phyloP scores from a whole-genome alignment of 2,797 vertebrate species.

The Halcyon leucocephala region DNA sequence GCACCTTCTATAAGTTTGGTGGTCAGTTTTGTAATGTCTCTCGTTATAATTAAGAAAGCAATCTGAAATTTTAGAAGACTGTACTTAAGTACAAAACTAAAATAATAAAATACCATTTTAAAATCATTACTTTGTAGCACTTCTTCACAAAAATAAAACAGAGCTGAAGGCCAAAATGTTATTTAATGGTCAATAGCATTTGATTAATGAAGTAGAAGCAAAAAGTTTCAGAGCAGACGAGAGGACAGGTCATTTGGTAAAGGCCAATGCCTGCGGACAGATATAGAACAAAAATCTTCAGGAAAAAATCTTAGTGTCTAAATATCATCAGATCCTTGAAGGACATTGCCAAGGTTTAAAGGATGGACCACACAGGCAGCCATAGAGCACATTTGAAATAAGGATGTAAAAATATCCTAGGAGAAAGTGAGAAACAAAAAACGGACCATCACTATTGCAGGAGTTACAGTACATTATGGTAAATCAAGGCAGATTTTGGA shows the following conservation, averaged over 20 bases:
- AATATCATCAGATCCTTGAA: neutral
- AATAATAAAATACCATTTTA: neutral
- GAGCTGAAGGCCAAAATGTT: neutral
- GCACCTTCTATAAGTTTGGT: neutral
- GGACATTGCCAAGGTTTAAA: neutral
- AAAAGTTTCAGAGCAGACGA: neutral
- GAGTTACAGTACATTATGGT: neutral
- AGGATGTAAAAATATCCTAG: neutral
- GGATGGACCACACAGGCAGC: neutral
- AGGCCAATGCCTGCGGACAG: neutral
- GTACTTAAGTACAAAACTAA: neutral
- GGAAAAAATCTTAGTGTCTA: neutral
- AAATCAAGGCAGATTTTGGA: neutral
- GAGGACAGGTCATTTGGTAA: neutral
- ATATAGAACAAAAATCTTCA: neutral
- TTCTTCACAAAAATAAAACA: constrained; percentile 17
- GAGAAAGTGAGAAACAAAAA: neutral
- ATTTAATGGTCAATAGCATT: neutral
- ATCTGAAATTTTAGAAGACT: constrained; percentile 4
- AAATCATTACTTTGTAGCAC: neutral
- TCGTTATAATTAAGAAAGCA: neutral
- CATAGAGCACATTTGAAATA: neutral
- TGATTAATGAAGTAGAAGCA: neutral
- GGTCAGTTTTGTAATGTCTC: neutral
- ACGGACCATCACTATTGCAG: neutral